A percentile compares a stretch with the other conserved stretches of the same genome.
phyloP scores from a whole-genome alignment of 92 coral and sea anemone species.

The Umimayanthus kanabou region DNA sequence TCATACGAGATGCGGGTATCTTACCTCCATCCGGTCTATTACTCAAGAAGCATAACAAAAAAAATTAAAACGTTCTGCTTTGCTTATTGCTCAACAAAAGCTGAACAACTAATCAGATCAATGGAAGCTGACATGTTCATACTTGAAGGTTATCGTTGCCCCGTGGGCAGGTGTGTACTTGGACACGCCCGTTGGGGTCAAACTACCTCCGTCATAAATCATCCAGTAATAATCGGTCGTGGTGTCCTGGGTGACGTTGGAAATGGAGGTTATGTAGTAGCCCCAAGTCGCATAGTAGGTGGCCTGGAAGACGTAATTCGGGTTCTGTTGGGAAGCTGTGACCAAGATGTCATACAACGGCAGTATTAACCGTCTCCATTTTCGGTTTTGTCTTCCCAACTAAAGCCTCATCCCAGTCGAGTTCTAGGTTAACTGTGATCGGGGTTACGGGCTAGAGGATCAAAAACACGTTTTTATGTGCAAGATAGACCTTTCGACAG shows the following conservation, averaged over 20 bases:
- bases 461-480: too few relatives aligned
- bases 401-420: slow-evolving; percentile 17
- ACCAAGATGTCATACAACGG: slow-evolving; percentile 30
- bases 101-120: too few relatives aligned
- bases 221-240: slow-evolving; percentile 8
- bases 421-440: slow-evolving; percentile 13
- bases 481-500: too few relatives aligned
- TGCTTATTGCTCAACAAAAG: too few relatives aligned
- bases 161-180: background rate
- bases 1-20: too few relatives aligned
- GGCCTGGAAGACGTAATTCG: background rate
- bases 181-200: slow-evolving; percentile 21
- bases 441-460: background rate
- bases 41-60: too few relatives aligned
- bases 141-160: slow-evolving; percentile 2
- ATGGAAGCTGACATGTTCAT: background rate
- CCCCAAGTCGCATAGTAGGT: background rate
- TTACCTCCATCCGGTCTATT: too few relatives aligned
- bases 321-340: background rate
- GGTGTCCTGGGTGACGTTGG: background rate
- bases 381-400: slow-evolving; percentile 8
- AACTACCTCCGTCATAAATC: slow-evolving; percentile 17
- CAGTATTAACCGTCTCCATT: background rate
- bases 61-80: too few relatives aligned
- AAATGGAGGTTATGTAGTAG: slow-evolving; percentile 22